phyloP scores from a whole-genome alignment of 1,140 invertebrate species.

The Ceratoteleas bidentatus region DNA sequence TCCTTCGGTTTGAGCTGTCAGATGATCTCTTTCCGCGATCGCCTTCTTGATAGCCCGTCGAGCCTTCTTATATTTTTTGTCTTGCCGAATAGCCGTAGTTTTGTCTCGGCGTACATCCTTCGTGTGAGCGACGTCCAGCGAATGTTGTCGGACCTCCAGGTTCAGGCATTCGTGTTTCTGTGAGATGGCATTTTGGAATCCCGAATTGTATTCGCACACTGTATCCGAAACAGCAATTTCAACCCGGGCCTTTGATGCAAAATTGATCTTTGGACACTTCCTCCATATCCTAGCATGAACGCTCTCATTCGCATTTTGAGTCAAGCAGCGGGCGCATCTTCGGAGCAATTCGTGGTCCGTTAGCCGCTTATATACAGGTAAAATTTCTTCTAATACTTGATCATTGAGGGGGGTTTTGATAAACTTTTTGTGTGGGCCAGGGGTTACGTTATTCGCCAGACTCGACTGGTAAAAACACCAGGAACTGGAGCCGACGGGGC shows the following conservation, averaged over 20 bases:
- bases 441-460: neutral
- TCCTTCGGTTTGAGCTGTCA: neutral
- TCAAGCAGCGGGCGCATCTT: slow-evolving; percentile 10
- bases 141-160: neutral
- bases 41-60: slow-evolving; percentile 1
- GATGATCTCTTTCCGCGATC: slow-evolving; percentile 6
- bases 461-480: slow-evolving; percentile 20
- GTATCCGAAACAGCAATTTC: slow-evolving; percentile 19
- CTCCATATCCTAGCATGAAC: slow-evolving; percentile 5
- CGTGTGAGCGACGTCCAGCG: neutral
- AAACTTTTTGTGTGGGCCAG: slow-evolving; percentile 5
- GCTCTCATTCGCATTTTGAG: slow-evolving; percentile 10
- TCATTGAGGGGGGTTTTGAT: slow-evolving; percentile 16
- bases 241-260: slow-evolving; percentile 12
- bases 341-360: neutral
- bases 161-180: neutral
- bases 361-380: neutral
- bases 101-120: slow-evolving; percentile 8
- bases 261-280: slow-evolving; percentile 7
- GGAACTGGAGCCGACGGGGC: slow-evolving; percentile 11
- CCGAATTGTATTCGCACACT: slow-evolving; percentile 8
- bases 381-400: slow-evolving; percentile 3
- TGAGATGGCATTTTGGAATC: neutral
- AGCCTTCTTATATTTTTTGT: slow-evolving; percentile 9
- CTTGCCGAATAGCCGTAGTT: slow-evolving; percentile 3